Evolutionary conservation across 2,113 vertebrate species (phyloP).

Genomic region (Martes martes): DNA sequence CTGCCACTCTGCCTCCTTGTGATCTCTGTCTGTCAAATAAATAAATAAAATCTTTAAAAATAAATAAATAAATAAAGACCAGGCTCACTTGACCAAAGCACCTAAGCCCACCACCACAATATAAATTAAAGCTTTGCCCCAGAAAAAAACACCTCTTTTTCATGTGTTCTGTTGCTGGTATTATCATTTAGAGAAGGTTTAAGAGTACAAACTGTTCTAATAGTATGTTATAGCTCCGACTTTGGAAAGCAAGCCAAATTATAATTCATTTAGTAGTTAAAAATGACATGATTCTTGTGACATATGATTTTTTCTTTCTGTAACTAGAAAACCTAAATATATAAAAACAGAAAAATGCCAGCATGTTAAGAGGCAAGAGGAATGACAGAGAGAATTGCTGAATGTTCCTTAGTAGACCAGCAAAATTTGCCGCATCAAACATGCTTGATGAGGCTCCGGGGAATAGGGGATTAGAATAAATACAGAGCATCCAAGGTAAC

Average conservation of each 20-base stretch:
- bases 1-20: too few relatives aligned
- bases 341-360: neutral
- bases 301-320: neutral
- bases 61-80: neutral
- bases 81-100: neutral
- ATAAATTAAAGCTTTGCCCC: neutral
- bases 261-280: neutral
- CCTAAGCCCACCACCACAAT: neutral
- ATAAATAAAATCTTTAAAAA: too few relatives aligned
- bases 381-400: neutral
- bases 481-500: conserved; percentile 47
- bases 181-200: neutral
- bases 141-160: neutral
- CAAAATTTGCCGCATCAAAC: neutral
- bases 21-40: too few relatives aligned
- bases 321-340: neutral
- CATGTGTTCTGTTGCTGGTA: neutral
- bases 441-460: neutral
- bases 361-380: neutral
- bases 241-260: conserved; percentile 38
- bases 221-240: neutral
- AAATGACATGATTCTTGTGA: neutral
- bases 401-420: neutral
- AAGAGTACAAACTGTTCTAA: neutral
- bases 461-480: neutral